phyloP scores from a whole-genome alignment of 2,888 invertebrate species.

The Leucophenga montana region DNA sequence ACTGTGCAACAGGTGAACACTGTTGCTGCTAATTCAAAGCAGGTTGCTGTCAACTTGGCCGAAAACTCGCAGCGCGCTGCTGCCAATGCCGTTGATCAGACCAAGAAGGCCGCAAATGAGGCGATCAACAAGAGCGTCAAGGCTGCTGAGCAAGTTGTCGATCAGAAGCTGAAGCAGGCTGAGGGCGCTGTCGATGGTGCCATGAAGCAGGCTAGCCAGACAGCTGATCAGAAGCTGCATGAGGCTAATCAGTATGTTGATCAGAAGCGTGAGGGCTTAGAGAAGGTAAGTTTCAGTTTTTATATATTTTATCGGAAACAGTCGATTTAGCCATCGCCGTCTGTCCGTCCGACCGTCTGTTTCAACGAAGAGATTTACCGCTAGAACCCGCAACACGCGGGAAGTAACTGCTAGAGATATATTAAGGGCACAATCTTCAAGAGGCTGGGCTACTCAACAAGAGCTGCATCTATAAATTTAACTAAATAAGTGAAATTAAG shows the following conservation, averaged over 20 bases:
- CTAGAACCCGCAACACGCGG: no score
- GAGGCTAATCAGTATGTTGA: slow-evolving; percentile 78
- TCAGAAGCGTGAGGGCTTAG: slow-evolving; percentile 75
- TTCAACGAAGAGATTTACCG: no score
- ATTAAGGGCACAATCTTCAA: no score
- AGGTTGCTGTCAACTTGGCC: slow-evolving; percentile 68
- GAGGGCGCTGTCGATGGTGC: slow-evolving; percentile 76
- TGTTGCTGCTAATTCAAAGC: slow-evolving; percentile 69
- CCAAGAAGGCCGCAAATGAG: slow-evolving; percentile 74
- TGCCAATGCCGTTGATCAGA: slow-evolving; percentile 73
- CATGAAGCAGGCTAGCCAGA: slow-evolving; percentile 76
- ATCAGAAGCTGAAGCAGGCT: slow-evolving; percentile 74
- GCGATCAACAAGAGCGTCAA: slow-evolving; percentile 74
- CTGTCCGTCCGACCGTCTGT: no score
- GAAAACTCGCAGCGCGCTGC: slow-evolving; percentile 71
- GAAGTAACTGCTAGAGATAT: no score
- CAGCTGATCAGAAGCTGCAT: slow-evolving; percentile 78
- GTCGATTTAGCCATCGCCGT: no score
- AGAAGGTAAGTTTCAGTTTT: slow-evolving; percentile 62
- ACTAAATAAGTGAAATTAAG: no score
- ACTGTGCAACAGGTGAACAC: slow-evolving; percentile 62
- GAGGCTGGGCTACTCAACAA: no score
- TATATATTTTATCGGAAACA: no score
- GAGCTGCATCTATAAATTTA: no score
- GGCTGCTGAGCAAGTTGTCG: slow-evolving; percentile 73